phyloP scores from a whole-genome alignment of 2,113 vertebrate genomes.

The Ammospiza caudacuta region DNA sequence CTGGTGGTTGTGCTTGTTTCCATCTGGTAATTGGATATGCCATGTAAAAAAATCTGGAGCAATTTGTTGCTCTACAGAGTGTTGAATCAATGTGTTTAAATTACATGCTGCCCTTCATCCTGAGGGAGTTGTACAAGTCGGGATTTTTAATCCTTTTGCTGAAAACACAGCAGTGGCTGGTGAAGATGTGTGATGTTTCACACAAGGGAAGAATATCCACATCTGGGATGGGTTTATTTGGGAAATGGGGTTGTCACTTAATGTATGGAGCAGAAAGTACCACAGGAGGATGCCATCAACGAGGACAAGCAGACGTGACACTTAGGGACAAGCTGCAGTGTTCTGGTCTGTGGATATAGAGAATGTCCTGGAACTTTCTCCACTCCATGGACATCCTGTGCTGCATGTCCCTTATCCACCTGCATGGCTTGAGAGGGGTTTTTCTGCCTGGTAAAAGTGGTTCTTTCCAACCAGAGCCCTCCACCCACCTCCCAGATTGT shows the following conservation, averaged over 20 bases:
- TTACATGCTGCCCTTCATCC: not conserved
- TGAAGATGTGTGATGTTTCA: not conserved
- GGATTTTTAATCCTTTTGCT: not conserved
- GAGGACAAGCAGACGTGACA: not conserved
- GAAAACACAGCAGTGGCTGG: not conserved
- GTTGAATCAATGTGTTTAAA: not conserved
- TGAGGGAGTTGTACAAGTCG: not conserved
- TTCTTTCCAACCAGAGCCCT: not conserved
- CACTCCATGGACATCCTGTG: no score
- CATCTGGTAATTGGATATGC: not conserved
- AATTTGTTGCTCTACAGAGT: accelerated
- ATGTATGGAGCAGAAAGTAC: not conserved
- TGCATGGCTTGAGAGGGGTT: not conserved
- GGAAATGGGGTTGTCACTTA: not conserved
- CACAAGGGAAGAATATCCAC: not conserved
- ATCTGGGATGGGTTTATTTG: not conserved
- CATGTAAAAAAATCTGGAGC: not conserved
- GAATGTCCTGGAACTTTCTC: not conserved
- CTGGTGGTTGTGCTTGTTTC: not conserved
- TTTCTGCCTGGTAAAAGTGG: not conserved
- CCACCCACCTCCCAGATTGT: not conserved
- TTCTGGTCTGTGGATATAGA: not conserved
- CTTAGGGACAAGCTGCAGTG: not conserved
- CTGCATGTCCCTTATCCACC: not conserved
- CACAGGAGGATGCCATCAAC: not conserved